Conservation (phyloP, 2,888 invertebrate genomes). For the Acanthopleura granulata region DNA sequence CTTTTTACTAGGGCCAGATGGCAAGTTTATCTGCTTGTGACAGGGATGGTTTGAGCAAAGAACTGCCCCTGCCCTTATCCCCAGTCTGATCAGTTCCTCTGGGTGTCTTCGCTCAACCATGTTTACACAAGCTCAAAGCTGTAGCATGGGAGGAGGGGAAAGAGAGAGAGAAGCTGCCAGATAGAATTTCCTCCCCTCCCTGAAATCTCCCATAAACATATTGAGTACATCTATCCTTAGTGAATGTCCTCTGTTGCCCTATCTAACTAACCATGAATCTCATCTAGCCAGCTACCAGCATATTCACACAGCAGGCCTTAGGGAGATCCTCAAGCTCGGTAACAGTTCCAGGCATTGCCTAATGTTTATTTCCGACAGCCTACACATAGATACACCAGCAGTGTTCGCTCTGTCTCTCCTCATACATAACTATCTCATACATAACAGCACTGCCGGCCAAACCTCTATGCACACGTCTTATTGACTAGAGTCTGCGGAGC, state of each 20-base stretch:
- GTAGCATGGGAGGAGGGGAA: not conserved
- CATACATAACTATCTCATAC: slow-evolving; percentile 10
- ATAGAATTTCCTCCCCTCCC: slow-evolving; percentile 16
- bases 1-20: slow-evolving; percentile 14
- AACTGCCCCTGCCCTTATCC: not conserved
- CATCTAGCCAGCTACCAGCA: no score
- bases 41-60: not conserved
- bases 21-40: slow-evolving; percentile 13
- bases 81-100: not conserved
- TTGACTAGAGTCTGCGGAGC: slow-evolving; percentile 8
- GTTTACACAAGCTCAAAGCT: slow-evolving; percentile 1
- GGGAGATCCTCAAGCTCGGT: no score
- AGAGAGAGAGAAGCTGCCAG: not conserved
- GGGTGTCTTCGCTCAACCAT: not conserved
- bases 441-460: not conserved
- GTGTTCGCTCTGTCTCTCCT: not conserved
- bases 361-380: slow-evolving; percentile 15
- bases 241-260: no score
- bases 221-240: not conserved
- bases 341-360: slow-evolving; percentile 7
- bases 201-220: not conserved
- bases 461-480: slow-evolving; percentile 17
- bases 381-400: slow-evolving; percentile 3
- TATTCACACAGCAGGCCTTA: no score
- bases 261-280: no score